Evolutionary conservation across 2,113 vertebrate genomes (phyloP).

Genomic region (Microtus montanus): DNA sequence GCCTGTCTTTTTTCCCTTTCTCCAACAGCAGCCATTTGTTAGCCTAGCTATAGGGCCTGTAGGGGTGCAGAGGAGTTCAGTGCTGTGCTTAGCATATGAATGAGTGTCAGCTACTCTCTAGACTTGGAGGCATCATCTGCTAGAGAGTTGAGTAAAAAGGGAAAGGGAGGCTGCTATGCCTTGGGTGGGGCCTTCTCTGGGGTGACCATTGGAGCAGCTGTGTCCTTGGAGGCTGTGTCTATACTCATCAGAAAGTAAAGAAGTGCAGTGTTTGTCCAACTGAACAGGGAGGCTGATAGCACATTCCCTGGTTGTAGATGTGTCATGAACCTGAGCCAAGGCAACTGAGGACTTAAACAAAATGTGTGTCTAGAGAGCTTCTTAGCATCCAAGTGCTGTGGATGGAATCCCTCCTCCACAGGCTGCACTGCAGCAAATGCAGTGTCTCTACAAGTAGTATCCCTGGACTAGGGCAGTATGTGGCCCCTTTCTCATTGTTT

Average conservation of each 20-base stretch:
- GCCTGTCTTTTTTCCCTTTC: neutral
- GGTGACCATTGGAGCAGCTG: no score
- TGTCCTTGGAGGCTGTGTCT: neutral
- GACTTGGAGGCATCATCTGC: neutral
- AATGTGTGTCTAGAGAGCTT: neutral
- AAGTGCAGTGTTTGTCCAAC: neutral
- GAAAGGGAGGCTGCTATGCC: fast-evolving
- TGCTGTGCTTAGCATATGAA: neutral
- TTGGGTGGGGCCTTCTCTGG: no score
- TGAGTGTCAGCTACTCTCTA: neutral
- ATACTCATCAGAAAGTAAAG: neutral
- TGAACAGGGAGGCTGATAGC: neutral
- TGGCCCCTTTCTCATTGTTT: neutral
- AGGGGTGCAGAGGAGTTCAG: neutral
- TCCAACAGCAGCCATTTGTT: neutral
- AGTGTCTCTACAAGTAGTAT: neutral
- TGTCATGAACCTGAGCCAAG: neutral
- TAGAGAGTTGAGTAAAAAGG: fast-evolving
- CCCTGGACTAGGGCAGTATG: no score
- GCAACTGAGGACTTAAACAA: neutral
- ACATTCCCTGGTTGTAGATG: neutral
- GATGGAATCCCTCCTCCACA: no score
- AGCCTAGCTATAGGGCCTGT: neutral
- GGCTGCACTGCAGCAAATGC: neutral
- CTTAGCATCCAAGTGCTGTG: neutral